These are phyloP conservation scores for Clitarchus hookeri DNA, from an alignment of 2,888 invertebrate genomes.

Conservation along the genomic window DNA sequence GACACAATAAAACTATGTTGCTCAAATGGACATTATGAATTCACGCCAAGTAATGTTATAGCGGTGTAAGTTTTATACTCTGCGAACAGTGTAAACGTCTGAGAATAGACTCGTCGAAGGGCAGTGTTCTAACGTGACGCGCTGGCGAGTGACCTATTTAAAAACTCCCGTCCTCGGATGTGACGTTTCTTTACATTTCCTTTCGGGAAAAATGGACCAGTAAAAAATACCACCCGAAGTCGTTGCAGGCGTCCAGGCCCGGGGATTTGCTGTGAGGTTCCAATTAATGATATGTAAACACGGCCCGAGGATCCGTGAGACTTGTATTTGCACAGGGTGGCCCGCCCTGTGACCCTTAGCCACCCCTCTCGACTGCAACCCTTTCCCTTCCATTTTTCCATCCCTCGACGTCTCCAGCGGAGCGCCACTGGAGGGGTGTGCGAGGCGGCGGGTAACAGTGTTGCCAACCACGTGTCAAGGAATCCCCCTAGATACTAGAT, in stretches of 20 bases:
- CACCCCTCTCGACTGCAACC: not conserved
- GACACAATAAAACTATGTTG: too few relatives aligned
- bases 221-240: not conserved
- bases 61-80: not conserved
- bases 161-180: not conserved
- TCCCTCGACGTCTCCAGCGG: not conserved
- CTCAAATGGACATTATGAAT: too few relatives aligned
- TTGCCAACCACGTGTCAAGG: too few relatives aligned
- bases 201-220: not conserved
- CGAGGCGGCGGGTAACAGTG: not conserved
- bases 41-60: too few relatives aligned
- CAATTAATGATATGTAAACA: constrained; percentile 14
- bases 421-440: not conserved
- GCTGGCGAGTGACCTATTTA: not conserved
- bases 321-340: not conserved
- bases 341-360: not conserved
- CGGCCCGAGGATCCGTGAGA: not conserved
- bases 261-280: not conserved
- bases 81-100: not conserved
- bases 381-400: not conserved
- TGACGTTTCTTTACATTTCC: not conserved
- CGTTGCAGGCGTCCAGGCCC: not conserved
- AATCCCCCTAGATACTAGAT: too few relatives aligned
- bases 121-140: too few relatives aligned
- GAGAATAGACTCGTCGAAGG: not conserved